A percentile compares a stretch with the other conserved stretches of the same genome.
phyloP scores from a whole-genome alignment of 2,888 invertebrate species.

The Agrenia bidenticulata region DNA sequence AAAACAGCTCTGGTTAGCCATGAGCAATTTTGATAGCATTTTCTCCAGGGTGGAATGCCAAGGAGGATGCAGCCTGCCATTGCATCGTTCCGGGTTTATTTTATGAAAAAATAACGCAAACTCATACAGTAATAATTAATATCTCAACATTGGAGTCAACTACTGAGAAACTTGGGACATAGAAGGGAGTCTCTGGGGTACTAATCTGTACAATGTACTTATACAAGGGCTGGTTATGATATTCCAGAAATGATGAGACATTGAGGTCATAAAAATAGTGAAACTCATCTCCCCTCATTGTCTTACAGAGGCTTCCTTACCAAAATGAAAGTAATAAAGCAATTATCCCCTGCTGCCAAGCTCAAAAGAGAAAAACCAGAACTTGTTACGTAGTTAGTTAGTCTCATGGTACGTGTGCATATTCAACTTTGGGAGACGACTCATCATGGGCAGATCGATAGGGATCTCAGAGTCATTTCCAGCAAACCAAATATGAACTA shows the following conservation, averaged over 20 bases:
- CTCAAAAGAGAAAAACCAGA: slow-evolving; percentile 7
- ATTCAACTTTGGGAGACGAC: not conserved
- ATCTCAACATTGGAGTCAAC: slow-evolving; percentile 16
- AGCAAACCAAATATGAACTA: slow-evolving; percentile 11
- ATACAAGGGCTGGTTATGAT: not conserved
- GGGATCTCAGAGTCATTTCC: slow-evolving; percentile 8
- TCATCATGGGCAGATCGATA: slow-evolving; percentile 11
- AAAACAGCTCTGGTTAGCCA: not conserved
- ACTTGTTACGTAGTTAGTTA: slow-evolving; percentile 3
- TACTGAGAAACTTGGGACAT: not conserved
- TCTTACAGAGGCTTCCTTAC: not conserved
- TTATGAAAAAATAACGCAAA: slow-evolving; percentile 16
- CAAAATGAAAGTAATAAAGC: slow-evolving; percentile 22
- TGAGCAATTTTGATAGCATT: not conserved
- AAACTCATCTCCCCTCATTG: slow-evolving; percentile 19
- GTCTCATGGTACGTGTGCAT: not conserved
- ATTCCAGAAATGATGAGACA: slow-evolving; percentile 17
- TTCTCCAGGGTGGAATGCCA: no score
- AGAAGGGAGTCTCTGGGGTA: not conserved
- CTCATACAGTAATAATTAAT: slow-evolving; percentile 22
- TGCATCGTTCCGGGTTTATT: no score
- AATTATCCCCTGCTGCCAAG: slow-evolving; percentile 20
- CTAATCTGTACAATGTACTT: not conserved
- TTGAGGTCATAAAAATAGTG: slow-evolving; percentile 16
- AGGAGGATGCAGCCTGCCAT: no score